Conservation (phyloP, 2,797 vertebrate species). For the Rallus crepitans region DNA sequence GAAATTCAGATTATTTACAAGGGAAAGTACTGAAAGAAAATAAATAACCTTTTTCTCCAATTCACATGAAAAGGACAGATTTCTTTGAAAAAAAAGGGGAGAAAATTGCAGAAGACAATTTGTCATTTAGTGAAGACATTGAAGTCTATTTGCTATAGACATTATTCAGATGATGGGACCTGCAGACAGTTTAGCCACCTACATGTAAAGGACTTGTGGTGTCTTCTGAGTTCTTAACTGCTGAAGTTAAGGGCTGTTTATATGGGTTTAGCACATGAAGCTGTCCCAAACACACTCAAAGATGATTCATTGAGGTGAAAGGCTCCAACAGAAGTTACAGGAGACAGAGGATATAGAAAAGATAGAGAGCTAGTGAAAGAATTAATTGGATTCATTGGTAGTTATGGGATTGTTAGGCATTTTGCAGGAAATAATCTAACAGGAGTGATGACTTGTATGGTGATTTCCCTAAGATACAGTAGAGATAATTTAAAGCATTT, state of each 20-base stretch:
- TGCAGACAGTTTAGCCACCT: background rate
- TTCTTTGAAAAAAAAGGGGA: background rate
- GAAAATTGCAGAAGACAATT: background rate
- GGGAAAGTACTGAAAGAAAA: background rate
- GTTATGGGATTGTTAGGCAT: background rate
- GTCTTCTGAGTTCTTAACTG: background rate
- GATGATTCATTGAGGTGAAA: background rate
- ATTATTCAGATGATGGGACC: background rate
- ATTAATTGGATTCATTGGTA: background rate
- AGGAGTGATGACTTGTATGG: background rate
- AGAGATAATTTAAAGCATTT: background rate
- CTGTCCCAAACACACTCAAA: background rate
- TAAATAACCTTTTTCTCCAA: background rate
- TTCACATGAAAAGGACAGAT: background rate
- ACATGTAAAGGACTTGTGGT: accelerated
- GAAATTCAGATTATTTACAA: background rate
- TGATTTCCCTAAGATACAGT: background rate
- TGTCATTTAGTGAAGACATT: background rate
- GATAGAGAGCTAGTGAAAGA: background rate
- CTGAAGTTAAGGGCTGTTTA: background rate
- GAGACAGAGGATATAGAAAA: background rate
- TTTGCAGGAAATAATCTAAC: background rate
- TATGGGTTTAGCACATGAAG: accelerated
- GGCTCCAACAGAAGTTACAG: background rate
- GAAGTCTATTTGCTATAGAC: accelerated